phyloP scores from a whole-genome alignment of 2,888 invertebrate species.

The Lepidocyrtinus sp. region DNA sequence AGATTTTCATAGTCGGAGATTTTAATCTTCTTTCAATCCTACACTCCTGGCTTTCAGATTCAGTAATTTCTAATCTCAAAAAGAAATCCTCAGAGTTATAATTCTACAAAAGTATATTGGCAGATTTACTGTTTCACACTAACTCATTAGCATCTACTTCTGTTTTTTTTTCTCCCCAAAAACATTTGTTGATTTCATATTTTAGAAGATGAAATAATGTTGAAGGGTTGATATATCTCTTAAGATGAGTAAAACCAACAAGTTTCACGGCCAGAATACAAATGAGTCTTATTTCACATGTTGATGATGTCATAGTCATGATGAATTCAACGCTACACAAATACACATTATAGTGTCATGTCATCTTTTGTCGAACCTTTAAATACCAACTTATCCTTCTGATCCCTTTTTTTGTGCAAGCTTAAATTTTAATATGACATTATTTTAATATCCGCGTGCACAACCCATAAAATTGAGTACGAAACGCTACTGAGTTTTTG shows the following conservation, averaged over 20 bases:
- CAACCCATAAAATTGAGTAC: not conserved
- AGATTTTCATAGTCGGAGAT: too few relatives aligned
- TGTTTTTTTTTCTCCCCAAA: constrained; percentile 22
- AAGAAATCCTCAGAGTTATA: too few relatives aligned
- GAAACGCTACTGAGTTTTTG: not conserved
- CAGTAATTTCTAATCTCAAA: too few relatives aligned
- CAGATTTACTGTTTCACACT: constrained; percentile 38
- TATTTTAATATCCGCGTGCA: not conserved
- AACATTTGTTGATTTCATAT: constrained; percentile 23
- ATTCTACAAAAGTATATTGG: too few relatives aligned
- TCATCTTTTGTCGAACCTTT: not conserved
- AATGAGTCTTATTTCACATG: constrained; percentile 44
- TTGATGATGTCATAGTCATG: not conserved
- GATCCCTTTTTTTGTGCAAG: not conserved
- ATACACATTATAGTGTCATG: too few relatives aligned
- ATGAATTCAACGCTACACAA: not conserved
- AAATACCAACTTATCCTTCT: not conserved
- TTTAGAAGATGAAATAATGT: constrained; percentile 31
- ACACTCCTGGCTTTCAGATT: too few relatives aligned
- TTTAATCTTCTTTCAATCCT: too few relatives aligned
- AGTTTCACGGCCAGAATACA: constrained; percentile 45
- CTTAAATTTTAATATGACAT: too few relatives aligned
- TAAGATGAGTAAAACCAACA: constrained; percentile 30
- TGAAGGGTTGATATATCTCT: not conserved
- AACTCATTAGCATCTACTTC: constrained; percentile 48